Conservation (phyloP, 2,888 invertebrate genomes). For the Buathra laborator region DNA sequence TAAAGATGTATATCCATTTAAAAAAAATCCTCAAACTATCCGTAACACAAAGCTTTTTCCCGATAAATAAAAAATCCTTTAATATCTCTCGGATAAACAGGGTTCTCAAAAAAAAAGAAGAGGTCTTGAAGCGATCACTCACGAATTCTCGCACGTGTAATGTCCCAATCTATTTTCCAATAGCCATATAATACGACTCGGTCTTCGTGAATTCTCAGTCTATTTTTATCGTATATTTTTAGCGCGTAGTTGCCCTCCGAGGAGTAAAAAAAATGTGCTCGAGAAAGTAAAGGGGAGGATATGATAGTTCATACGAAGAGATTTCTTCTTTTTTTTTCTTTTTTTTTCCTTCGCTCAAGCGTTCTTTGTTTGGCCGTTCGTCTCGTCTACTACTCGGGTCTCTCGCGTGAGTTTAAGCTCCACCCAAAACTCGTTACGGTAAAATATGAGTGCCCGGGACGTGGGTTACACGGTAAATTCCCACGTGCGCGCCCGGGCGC, state of each 20-base stretch:
- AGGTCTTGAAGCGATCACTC: background rate
- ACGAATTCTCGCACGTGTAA: constrained; percentile 33
- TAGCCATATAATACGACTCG: background rate
- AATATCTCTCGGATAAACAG: constrained; percentile 3
- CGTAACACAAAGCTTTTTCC: background rate
- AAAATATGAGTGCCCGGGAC: constrained; percentile 65
- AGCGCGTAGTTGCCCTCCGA: constrained; percentile 34
- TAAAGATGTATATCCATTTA: background rate
- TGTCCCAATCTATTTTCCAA: constrained; percentile 3
- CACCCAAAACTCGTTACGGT: constrained; percentile 70
- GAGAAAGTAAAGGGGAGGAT: constrained; percentile 25
- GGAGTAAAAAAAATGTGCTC: background rate
- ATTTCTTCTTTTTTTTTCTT: background rate
- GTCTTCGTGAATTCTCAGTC: constrained; percentile 5
- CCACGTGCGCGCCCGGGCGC: constrained; percentile 56
- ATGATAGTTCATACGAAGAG: constrained; percentile 39
- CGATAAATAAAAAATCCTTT: constrained; percentile 11
- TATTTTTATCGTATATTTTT: constrained; percentile 43
- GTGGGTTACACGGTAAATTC: constrained; percentile 59
- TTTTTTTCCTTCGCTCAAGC: background rate
- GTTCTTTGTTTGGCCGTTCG: constrained; percentile 50
- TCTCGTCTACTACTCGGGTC: constrained; percentile 6
- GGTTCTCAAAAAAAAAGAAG: constrained; percentile 9
- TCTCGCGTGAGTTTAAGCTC: constrained; percentile 49
- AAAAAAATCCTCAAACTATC: background rate